Conservation (phyloP, 2,888 invertebrate species). For the Parnassius glacialis region DNA sequence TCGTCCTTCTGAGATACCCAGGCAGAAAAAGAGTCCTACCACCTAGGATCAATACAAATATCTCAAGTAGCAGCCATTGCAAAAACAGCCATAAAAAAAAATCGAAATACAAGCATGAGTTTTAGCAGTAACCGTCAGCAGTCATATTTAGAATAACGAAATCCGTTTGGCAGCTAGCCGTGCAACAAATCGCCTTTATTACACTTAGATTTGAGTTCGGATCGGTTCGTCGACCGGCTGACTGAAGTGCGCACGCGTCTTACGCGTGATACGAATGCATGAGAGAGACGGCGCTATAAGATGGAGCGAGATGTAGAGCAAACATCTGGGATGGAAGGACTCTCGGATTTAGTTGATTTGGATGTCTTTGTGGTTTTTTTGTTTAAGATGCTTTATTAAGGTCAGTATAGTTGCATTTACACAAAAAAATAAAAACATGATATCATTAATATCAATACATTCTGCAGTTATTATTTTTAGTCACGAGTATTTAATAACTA, state of each 20-base stretch:
- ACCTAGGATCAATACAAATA: neutral
- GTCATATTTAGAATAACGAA: conserved; percentile 4
- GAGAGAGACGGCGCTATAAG: conserved; percentile 13
- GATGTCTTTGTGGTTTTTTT: conserved; percentile 23
- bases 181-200: conserved; percentile 12
- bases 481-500: too few species aligned
- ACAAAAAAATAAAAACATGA: neutral
- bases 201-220: conserved; percentile 14
- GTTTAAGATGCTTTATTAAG: conserved; percentile 15
- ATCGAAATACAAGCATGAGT: neutral
- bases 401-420: conserved; percentile 17
- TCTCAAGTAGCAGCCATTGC: too few species aligned
- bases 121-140: conserved; percentile 13
- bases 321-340: conserved; percentile 24
- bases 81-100: too few species aligned
- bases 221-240: conserved; percentile 15
- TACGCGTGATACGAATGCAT: conserved; percentile 17
- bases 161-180: conserved; percentile 2
- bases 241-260: conserved; percentile 15
- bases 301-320: conserved; percentile 19
- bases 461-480: too few species aligned
- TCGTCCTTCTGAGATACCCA: too few species aligned
- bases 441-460: too few species aligned
- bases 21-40: too few species aligned
- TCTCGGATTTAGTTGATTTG: conserved; percentile 19